Percentiles rank a stretch among this genome's conserved stretches.
phyloP scores from a whole-genome alignment of 2,797 vertebrate species.

The Amniataba percoides region DNA sequence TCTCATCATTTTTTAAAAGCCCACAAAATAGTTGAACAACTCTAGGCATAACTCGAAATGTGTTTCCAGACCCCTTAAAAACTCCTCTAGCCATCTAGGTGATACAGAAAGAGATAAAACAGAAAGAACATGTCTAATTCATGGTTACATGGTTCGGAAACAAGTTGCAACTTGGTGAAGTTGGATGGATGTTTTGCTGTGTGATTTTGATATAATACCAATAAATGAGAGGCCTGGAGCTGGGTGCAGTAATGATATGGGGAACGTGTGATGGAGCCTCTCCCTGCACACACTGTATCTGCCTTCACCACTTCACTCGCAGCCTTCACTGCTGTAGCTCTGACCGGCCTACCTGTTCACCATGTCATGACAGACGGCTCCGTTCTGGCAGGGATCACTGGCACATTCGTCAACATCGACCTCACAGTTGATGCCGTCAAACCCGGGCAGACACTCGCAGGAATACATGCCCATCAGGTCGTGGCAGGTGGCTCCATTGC shows the following conservation, averaged over 20 bases:
- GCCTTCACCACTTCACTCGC: neutral
- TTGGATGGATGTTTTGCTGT: neutral
- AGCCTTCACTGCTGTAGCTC: neutral
- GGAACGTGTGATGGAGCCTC: neutral
- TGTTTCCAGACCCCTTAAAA: neutral
- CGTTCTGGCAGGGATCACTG: slow-evolving; percentile 90
- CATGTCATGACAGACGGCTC: slow-evolving; percentile 87
- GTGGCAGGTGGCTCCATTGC: slow-evolving; percentile 86
- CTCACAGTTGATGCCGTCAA: slow-evolving; percentile 87
- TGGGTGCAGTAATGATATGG: neutral
- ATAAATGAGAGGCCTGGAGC: neutral
- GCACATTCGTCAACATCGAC: slow-evolving; percentile 91
- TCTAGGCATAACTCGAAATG: neutral
- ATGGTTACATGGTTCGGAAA: neutral
- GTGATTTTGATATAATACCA: neutral
- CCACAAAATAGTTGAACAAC: too few species aligned
- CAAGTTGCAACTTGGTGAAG: too few species aligned
- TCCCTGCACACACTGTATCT: neutral
- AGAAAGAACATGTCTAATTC: neutral
- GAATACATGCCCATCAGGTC: slow-evolving; percentile 89
- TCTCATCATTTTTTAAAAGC: neutral
- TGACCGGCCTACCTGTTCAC: slow-evolving; percentile 86
- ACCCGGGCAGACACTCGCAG: slow-evolving; percentile 90
- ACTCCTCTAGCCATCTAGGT: neutral
- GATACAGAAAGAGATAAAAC: too few species aligned